Base-by-base conservation (phyloP, 2,888 invertebrate species). In the Perizoma affinitatum region DNA sequence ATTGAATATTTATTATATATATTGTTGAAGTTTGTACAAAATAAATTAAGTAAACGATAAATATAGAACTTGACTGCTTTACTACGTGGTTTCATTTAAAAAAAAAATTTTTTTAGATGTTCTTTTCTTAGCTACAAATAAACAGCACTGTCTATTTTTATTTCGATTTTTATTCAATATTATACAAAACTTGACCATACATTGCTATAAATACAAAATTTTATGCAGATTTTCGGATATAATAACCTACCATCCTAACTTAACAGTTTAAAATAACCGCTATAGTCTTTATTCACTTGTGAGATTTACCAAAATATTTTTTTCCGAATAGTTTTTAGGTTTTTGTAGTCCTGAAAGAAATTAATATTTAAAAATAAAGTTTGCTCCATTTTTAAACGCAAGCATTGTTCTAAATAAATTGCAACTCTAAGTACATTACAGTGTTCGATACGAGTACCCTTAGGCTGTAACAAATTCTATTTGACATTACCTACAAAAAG, bases 21-120 rank as follows among this genome's bases (percentile, higher is more conserved):
- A 93, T 93, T 93, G 93, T 93, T 93, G 92, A 93, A 93, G 91
- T 93, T 93, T 93, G 93, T 93, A 93, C 93, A 93, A 93, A 93
- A 92, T 92, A 92, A 93, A 92, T 90, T 93, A 93, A 93, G 93
- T 93, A 93, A 92, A 93, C 86, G 87, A 93, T 93, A 92, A 92
- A 90, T 92, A 93, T 93, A 93, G 93, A 92, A 92, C 92, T 92
- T 92, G 93, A 93, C 93, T 93, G 93, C 93, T 93, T 93, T 93
- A 86, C 51, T 59, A 33, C 51, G 69, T 77, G 42, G 84, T 90
- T 90, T 91, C 63, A 86, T 86, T 91, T 51, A 3, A 43, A n/a
- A 8, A 38, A 38, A 1, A 38, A 6, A 5, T 38, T 38, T 38
- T 6, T 38, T 38, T 6, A 6, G 5, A 38, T 38, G 38, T 6